These are phyloP conservation scores for Uropsilus gracilis DNA, from an alignment of 2,113 vertebrate genomes.

Conservation along the genomic window DNA sequence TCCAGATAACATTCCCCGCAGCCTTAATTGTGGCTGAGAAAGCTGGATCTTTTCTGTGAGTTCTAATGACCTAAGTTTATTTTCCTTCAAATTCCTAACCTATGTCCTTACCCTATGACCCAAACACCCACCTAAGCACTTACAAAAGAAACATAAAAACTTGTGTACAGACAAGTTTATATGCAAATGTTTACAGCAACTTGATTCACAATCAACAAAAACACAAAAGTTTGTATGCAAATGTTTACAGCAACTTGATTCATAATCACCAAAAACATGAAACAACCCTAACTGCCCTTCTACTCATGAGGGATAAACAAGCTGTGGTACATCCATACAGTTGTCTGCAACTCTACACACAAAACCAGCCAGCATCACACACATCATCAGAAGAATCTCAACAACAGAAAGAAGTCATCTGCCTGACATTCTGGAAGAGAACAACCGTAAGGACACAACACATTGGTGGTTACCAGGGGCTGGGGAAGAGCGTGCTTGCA, in stretches of 20 bases:
- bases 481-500: no score
- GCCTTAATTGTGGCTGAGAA: conserved; percentile 18
- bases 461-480: background rate
- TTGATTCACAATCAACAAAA: background rate
- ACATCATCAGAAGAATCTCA: background rate
- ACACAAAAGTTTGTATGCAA: background rate
- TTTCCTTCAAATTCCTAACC: conserved; percentile 1
- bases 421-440: background rate
- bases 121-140: background rate
- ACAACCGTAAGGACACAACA: background rate
- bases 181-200: background rate
- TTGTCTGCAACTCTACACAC: background rate
- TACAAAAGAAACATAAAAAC: background rate
- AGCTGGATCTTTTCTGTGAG: background rate
- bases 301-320: background rate
- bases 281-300: background rate
- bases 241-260: background rate
- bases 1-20: background rate
- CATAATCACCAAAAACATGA: background rate
- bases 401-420: background rate
- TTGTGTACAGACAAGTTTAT: background rate
- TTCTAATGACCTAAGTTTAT: background rate
- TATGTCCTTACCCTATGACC: background rate
- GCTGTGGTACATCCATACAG: background rate
- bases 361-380: background rate